Evolutionary conservation across 2,113 vertebrate species (phyloP), one percentile per base, ranked within the genome.

Genomic region (Gnathonemus longibarbis): DNA sequence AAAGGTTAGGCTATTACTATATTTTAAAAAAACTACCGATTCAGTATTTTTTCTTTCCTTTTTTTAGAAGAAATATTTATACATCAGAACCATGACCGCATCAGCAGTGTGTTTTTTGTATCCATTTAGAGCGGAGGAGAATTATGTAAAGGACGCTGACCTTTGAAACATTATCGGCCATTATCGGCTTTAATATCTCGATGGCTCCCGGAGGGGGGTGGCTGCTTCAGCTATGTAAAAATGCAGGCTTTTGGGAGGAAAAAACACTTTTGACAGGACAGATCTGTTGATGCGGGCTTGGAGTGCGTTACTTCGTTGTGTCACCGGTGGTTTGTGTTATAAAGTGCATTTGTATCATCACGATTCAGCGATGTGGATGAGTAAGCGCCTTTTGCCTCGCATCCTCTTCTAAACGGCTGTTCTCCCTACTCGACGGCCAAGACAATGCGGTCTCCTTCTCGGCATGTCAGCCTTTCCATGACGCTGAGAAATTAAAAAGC

Each of bases 121-220:
- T 80, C 74, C 31, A 39, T 48, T 86, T 74, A 56, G 21, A 87
- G 46, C 10, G n/a, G 84, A 77, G n/a, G 31, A 70, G 9, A 27
- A 50, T 90, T 66, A 49, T 86, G 10, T 31, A 39, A 90, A n/a
- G 39, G 56, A 48, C 35, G 24, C 39, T 89, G 89, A 84, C 89
- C 89, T 86, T 31, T 66, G 56, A 66, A 90, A 90, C 83, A 62
- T 86, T 49, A 90, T 48, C 80, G 49, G 83, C 83, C 39, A 90
- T 90, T 85, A 86, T 90, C 45, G 7, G 52, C 17, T 21, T 58
- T 86, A 70, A 86, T 90, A 86, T 90, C 56, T 27, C 52, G 13
- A 52, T 39, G 45, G 77, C n/a, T 85, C 84, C 11, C 46, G 42
- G 70, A 8, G 49, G n/a, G 27, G 39, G 24, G 3, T n/a, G 50